Evolutionary conservation across 2,113 vertebrate species (phyloP).

Genomic region (Takifugu flavidus): DNA sequence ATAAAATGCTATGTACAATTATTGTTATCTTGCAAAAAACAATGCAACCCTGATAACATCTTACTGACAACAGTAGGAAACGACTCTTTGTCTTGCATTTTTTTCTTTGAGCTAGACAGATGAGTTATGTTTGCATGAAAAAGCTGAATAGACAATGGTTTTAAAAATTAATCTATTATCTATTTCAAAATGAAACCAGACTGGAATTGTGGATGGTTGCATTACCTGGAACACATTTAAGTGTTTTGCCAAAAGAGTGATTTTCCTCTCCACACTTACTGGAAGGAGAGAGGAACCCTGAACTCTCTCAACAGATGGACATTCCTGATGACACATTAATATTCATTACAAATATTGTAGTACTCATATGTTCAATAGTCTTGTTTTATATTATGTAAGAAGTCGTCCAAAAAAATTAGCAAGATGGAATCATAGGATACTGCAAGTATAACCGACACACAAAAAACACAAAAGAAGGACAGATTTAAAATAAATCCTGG

Average conservation of each 20-base stretch:
- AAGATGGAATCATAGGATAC: too few relatives aligned
- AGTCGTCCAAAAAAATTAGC: too few relatives aligned
- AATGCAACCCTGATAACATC: too few relatives aligned
- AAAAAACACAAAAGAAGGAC: not conserved
- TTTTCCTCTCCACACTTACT: conserved; percentile 82
- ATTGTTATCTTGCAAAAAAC: too few relatives aligned
- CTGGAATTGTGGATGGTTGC: not conserved
- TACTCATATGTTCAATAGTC: too few relatives aligned
- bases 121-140: too few relatives aligned
- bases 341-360: not conserved
- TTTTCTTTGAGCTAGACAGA: not conserved
- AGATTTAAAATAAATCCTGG: not conserved
- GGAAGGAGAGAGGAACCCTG: conserved; percentile 83
- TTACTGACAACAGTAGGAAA: not conserved
- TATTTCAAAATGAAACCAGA: not conserved
- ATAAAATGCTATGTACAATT: too few relatives aligned
- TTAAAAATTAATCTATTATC: not conserved
- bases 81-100: not conserved
- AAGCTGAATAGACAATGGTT: not conserved
- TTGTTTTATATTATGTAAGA: too few relatives aligned
- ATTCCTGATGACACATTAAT: conserved; percentile 67
- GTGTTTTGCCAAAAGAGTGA: conserved; percentile 85
- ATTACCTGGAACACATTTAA: conserved; percentile 87
- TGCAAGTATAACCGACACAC: not conserved
- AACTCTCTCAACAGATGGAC: conserved; percentile 87